These are phyloP conservation scores for Lasioglossum morio DNA, from an alignment of 2,888 invertebrate genomes.

Conservation along the genomic window DNA sequence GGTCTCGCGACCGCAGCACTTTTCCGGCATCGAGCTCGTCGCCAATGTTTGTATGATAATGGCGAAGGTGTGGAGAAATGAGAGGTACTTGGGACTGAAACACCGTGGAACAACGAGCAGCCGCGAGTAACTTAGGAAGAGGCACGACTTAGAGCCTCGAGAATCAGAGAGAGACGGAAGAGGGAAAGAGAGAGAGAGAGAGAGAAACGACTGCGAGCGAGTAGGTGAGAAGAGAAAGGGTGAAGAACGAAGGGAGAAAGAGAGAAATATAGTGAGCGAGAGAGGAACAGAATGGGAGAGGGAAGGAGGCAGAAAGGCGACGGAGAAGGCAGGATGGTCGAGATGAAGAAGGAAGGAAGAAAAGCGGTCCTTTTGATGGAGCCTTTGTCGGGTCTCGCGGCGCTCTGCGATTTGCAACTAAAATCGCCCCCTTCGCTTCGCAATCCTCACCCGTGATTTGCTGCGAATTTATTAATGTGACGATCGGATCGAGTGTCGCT, in stretches of 20 bases:
- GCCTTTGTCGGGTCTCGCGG: slow-evolving; percentile 84
- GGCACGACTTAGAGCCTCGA: slow-evolving; percentile 28
- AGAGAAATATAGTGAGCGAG: slow-evolving; percentile 23
- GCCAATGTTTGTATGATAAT: slow-evolving; percentile 84
- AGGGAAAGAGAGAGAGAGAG: slow-evolving; percentile 9
- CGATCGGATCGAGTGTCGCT: slow-evolving; percentile 64
- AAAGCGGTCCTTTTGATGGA: slow-evolving; percentile 81
- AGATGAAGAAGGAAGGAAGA: slow-evolving; percentile 61
- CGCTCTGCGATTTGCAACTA: slow-evolving; percentile 84
- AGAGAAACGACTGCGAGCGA: background rate
- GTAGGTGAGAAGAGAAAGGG: slow-evolving; percentile 44
- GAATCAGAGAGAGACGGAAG: background rate
- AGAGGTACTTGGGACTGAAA: slow-evolving; percentile 70
- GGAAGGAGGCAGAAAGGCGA: slow-evolving; percentile 23
- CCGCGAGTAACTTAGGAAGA: slow-evolving; percentile 47
- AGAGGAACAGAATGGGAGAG: slow-evolving; percentile 21
- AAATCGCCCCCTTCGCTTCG: slow-evolving; percentile 80
- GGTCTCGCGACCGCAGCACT: slow-evolving; percentile 77
- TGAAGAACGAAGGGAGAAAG: slow-evolving; percentile 20
- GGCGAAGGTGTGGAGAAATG: slow-evolving; percentile 82
- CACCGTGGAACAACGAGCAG: slow-evolving; percentile 49
- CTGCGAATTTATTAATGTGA: slow-evolving; percentile 83
- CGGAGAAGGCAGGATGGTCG: slow-evolving; percentile 4
- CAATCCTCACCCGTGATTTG: slow-evolving; percentile 76
- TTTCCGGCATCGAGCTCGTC: slow-evolving; percentile 80